These are phyloP conservation scores for Montipora cactus DNA, from an alignment of 64 coral and sea anemone species.

Conservation along the genomic window DNA sequence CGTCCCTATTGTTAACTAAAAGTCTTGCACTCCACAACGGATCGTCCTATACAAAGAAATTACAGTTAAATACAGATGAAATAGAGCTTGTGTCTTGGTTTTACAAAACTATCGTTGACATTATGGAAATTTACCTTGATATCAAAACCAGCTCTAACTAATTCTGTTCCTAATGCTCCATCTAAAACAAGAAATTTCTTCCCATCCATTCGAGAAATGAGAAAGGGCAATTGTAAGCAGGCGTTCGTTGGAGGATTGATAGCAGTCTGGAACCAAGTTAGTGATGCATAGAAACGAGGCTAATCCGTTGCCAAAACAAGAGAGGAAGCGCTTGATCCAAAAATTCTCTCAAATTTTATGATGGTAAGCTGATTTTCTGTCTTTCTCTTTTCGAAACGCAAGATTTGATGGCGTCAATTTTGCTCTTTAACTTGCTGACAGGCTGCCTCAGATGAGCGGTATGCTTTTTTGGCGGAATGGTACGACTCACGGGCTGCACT, in stretches of 20 bases:
- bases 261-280: constrained; percentile 57
- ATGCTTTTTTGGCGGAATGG: constrained; percentile 93
- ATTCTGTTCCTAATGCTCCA: constrained; percentile 84
- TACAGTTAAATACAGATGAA: neutral
- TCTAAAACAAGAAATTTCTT: constrained; percentile 70
- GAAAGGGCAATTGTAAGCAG: neutral
- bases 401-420: neutral
- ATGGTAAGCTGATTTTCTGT: constrained; percentile 22
- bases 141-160: constrained; percentile 64
- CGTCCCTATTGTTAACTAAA: constrained; percentile 71
- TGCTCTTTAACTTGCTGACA: constrained; percentile 23
- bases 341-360: neutral
- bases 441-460: constrained; percentile 87
- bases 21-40: constrained; percentile 89
- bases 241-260: neutral
- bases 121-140: constrained; percentile 57
- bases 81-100: neutral
- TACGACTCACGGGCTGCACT: constrained; percentile 87
- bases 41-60: constrained; percentile 49
- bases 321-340: constrained; percentile 5
- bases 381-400: neutral
- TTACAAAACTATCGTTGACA: neutral
- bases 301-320: constrained; percentile 83
- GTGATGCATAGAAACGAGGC: constrained; percentile 77
- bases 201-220: neutral